Evolutionary conservation across 2,113 vertebrate genomes (phyloP), one percentile per base, ranked within the genome.

Genomic region (Pluvialis apricaria): DNA sequence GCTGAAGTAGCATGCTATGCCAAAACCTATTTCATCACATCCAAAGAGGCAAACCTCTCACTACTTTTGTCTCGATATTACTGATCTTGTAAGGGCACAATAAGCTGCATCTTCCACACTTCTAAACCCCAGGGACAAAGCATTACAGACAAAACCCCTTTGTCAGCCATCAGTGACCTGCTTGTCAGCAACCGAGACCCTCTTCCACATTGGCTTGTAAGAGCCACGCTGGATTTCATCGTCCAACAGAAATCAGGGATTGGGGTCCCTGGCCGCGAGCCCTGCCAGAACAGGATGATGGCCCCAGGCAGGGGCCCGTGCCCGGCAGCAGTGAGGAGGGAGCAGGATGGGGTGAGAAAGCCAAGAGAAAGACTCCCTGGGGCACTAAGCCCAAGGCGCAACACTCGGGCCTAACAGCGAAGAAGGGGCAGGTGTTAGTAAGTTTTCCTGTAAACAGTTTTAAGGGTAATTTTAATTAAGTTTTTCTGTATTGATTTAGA

Each of bases 201-300:
- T 31, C 55, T 84, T 32, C 40, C 44, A 45, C 18, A 5, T 0
- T 40, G 42, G 7, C 11, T 70, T 57, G 7, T 32, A 83, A 71
- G 40, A 88, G 13, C 7, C 15, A 24, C 13, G 44, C 32, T 19
- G 31, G 47, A 78, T 75, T 86, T 64, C 21, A 47, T 25, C 13
- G 62, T 38, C 22, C 26, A 26, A 31, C 26, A 68, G 36, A 72
- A 90, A 45, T 6, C 20, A 17, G 45, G 17, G 20, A 11, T 51
- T 0, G 0, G 6, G n/a, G 72, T 31, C 6, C 32, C n/a, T 8
- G 57, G 7, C 16, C 1, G 0, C 24, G 20, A 77, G 20, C n/a
- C 8, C 7, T 3, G 12, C 11, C 36, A 76, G 26, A 15, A 38
- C 2, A 11, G n/a, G 26, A 42, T 36, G n/a, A 24, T 8, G 19